A percentile compares a stretch with the other conserved stretches of the same genome.
These are phyloP conservation scores for Argopecten irradians DNA, from an alignment of 1,140 invertebrate genomes.

Conservation along the genomic window DNA sequence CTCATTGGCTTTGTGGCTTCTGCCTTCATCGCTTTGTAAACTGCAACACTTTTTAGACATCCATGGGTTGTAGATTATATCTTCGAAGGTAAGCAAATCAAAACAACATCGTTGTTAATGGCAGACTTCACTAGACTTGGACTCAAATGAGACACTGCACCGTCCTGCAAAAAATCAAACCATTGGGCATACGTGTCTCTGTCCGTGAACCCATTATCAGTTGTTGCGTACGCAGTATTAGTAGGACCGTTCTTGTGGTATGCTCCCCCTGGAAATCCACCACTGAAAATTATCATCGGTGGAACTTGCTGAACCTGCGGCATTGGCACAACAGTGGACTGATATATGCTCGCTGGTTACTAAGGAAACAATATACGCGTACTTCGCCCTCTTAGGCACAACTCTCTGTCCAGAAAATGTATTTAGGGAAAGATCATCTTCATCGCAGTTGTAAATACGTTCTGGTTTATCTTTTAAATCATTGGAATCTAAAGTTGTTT, in stretches of 20 bases:
- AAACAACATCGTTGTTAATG: constrained; percentile 42
- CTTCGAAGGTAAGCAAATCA: constrained; percentile 34
- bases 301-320: constrained; percentile 34
- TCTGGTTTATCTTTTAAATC: too few species aligned
- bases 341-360: constrained; percentile 50
- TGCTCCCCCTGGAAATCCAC: constrained; percentile 12
- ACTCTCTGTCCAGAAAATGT: too few species aligned
- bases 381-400: too few species aligned
- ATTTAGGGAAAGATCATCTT: too few species aligned
- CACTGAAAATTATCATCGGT: constrained; percentile 47
- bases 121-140: constrained; percentile 29
- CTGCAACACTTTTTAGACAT: constrained; percentile 37
- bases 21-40: constrained; percentile 45
- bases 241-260: constrained; percentile 31
- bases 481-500: too few species aligned
- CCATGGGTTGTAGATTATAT: constrained; percentile 40
- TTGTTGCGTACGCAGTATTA: constrained; percentile 39
- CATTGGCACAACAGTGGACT: constrained; percentile 47
- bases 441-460: too few species aligned
- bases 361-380: too few species aligned
- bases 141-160: constrained; percentile 40
- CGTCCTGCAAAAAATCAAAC: constrained; percentile 48
- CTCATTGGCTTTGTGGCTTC: constrained; percentile 43
- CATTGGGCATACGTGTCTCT: constrained; percentile 37
- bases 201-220: constrained; percentile 49